phyloP scores from a whole-genome alignment of 2,797 vertebrate genomes.

The Cygnus olor region DNA sequence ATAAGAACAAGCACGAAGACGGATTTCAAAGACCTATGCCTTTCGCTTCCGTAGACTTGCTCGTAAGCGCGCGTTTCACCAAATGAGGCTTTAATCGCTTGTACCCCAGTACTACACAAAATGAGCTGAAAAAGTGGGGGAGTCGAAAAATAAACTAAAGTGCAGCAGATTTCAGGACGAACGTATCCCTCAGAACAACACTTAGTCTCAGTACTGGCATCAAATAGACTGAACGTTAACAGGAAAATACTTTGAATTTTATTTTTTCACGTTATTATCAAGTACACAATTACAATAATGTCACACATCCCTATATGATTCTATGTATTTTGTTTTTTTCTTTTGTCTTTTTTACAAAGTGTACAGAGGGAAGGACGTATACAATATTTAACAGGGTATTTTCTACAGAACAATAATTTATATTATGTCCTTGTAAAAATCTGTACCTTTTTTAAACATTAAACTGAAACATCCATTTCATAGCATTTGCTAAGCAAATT shows the following conservation, averaged over 20 bases:
- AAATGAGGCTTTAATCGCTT: neutral
- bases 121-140: constrained; percentile 18
- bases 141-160: constrained; percentile 21
- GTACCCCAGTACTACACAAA: neutral
- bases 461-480: constrained; percentile 83
- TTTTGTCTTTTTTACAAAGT: constrained; percentile 92
- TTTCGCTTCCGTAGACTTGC: neutral
- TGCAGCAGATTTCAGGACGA: constrained; percentile 23
- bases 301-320: constrained; percentile 88
- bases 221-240: constrained; percentile 81
- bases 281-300: constrained; percentile 87
- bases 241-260: constrained; percentile 97
- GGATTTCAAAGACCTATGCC: constrained; percentile 10
- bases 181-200: constrained; percentile 46
- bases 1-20: neutral
- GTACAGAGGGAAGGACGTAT: constrained; percentile 91
- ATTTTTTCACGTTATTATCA: constrained; percentile 89
- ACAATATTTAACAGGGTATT: constrained; percentile 94
- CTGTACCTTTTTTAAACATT: constrained; percentile 86
- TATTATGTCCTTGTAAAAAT: constrained; percentile 89
- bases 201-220: constrained; percentile 64
- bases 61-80: neutral
- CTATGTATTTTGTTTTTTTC: constrained; percentile 79
- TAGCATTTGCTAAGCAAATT: constrained; percentile 84
- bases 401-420: constrained; percentile 99